Evolutionary conservation across 1,140 invertebrate genomes (phyloP), one percentile per base, ranked within the genome.

Genomic region (Bombus picipes): DNA sequence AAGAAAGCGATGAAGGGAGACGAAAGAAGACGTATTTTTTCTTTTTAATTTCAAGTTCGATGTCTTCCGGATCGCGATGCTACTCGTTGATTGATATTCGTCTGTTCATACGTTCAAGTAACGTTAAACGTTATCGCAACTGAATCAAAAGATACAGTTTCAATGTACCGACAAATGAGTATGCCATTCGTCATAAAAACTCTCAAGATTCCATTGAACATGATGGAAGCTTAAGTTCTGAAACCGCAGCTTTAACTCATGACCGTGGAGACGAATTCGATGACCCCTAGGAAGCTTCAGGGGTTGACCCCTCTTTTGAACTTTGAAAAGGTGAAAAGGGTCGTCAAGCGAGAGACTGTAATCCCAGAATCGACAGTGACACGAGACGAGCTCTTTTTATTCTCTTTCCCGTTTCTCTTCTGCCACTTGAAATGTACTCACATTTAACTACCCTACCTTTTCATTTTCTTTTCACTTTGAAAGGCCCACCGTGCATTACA

Each of bases 231-330:
- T 34, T 10, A 34, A 53, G 25, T n/a, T 15, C 13, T 28, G 65
- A 28, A 47, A 43, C 39, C 77, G 41, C 68, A 41, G 57, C 77
- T 85, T 85, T 85, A 81, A 85, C 70, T n/a, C 41, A 34, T 53
- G 83, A 81, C 78, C 78, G 83, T 81, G 77, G 83, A 73, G 57
- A 34, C 79, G 78, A 86, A 81, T 86, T 57, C 79, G 83, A 87
- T 85, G 83, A 85, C 86, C 83, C 47, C 62, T 53, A 79, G 82
- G 39, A 70, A 18, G 47, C 47, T 43, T 25, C 39, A 70, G 53
- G 74, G 82, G 82, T 79, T 87, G 86, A 85, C 83, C 86, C 70
- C 34, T 85, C 70, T 75, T 87, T 80, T 71, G 71, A 85, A 87
- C 83, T 87, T 70, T 80, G 75, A 80, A 87, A 87, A 74, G 82